A percentile compares a stretch with the other conserved stretches of the same genome.
Evolutionary conservation across 2,797 vertebrate species (phyloP).

Genomic region (Esox lucius): DNA sequence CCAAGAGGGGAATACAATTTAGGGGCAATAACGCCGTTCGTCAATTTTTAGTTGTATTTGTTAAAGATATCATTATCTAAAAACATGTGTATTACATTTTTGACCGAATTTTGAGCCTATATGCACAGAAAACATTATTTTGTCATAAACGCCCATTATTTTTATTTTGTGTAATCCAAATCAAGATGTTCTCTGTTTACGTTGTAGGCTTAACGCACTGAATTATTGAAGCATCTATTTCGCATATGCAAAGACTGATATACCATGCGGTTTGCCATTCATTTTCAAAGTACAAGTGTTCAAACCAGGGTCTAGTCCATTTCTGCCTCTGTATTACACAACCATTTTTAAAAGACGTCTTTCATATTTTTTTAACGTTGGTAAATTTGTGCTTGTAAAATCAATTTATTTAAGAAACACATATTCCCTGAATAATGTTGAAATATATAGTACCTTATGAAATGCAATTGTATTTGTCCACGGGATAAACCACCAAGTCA

Average conservation of each 20-base stretch:
- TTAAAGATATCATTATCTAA: not conserved
- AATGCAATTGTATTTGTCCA: not conserved
- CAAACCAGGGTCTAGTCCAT: not conserved
- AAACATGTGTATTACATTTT: not conserved
- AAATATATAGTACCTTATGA: not conserved
- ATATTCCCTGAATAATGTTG: slow-evolving; percentile 1
- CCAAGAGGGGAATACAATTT: slow-evolving; percentile 3
- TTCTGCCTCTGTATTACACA: slow-evolving; percentile 4
- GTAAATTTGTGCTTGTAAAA: not conserved
- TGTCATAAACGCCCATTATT: not conserved
- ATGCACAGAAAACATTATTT: not conserved
- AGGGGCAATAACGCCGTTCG: not conserved
- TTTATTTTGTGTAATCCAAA: not conserved
- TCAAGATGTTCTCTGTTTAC: not conserved
- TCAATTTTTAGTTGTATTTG: not conserved
- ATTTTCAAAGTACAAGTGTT: slow-evolving; percentile 21
- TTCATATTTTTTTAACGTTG: slow-evolving; percentile 14
- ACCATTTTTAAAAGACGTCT: slow-evolving; percentile 10
- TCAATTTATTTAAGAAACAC: not conserved
- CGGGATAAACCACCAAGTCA: not conserved
- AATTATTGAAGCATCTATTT: slow-evolving; percentile 8
- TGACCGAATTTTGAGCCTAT: not conserved
- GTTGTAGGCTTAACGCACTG: not conserved
- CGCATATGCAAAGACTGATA: slow-evolving; percentile 18
- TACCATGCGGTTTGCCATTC: slow-evolving; percentile 11